These are phyloP conservation scores for Mormyrops boulengeri DNA, from an alignment of 2,797 vertebrate species.

Conservation along the genomic window DNA sequence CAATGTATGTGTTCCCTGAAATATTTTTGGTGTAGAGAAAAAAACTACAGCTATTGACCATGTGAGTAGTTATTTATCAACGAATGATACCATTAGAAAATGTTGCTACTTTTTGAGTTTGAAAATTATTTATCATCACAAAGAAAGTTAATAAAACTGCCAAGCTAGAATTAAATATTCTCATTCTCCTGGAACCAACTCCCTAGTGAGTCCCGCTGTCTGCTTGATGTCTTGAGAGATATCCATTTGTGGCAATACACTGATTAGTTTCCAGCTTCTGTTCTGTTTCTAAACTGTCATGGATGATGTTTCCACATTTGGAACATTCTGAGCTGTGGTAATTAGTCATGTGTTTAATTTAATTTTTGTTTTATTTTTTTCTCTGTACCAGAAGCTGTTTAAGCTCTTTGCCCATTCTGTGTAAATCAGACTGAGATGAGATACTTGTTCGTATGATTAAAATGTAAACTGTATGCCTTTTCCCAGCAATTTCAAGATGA, in stretches of 20 bases:
- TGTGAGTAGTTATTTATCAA: background rate
- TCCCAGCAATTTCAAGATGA: background rate
- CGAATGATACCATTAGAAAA: background rate
- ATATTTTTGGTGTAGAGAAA: background rate
- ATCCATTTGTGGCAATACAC: constrained; percentile 45
- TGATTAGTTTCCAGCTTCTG: constrained; percentile 1
- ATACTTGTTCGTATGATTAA: background rate
- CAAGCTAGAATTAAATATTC: constrained; percentile 64
- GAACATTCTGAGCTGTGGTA: background rate
- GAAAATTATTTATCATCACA: constrained; percentile 33
- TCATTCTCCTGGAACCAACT: constrained; percentile 61
- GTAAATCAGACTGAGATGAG: background rate
- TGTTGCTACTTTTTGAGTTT: background rate
- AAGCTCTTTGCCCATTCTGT: background rate
- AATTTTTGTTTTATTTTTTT: background rate
- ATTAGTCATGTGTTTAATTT: background rate
- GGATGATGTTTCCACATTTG: constrained; percentile 9
- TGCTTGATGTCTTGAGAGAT: constrained; percentile 55
- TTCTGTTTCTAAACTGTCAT: background rate
- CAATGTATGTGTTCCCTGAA: background rate
- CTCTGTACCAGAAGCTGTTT: background rate
- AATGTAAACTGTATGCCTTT: background rate
- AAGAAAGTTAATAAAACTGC: constrained; percentile 70
- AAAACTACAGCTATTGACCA: background rate
- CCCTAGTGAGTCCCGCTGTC: constrained; percentile 61